These are phyloP conservation scores for Masnerella sp. DNA, from an alignment of 2,888 invertebrate species.

Conservation along the genomic window DNA sequence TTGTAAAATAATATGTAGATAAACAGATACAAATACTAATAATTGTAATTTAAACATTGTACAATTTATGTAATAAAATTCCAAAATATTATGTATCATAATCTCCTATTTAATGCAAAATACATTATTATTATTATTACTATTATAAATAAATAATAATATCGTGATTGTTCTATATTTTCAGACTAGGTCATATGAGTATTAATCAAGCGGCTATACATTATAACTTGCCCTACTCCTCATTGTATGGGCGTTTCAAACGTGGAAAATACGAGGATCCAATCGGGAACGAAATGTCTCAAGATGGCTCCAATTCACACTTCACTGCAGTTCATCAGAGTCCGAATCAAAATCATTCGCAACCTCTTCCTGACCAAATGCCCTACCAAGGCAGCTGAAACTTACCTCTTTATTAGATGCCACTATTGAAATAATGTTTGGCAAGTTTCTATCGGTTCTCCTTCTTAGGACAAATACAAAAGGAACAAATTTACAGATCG, in stretches of 20 bases:
- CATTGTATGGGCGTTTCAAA: constrained; percentile 92
- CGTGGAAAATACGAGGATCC: constrained; percentile 87
- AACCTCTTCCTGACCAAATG: constrained; percentile 77
- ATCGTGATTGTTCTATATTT: constrained; percentile 60
- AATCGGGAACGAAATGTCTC: constrained; percentile 74
- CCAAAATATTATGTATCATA: too few species aligned
- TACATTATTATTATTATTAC: too few species aligned
- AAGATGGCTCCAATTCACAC: constrained; percentile 75
- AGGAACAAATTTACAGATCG: constrained; percentile 13
- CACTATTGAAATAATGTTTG: constrained; percentile 44
- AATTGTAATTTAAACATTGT: too few species aligned
- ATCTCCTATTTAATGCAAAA: too few species aligned
- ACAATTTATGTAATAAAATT: too few species aligned
- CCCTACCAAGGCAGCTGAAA: constrained; percentile 78
- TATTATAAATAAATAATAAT: too few species aligned
- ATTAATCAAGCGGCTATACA: constrained; percentile 96
- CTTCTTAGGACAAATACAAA: constrained; percentile 10
- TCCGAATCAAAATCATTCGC: constrained; percentile 76
- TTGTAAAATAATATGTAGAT: too few species aligned
- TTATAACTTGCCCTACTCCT: constrained; percentile 93
- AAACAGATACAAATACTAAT: too few species aligned
- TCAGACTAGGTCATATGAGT: constrained; percentile 92
- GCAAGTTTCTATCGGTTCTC: constrained; percentile 21
- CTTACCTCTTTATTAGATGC: constrained; percentile 75
- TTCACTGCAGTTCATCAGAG: constrained; percentile 71